Base-by-base conservation (phyloP, 1,140 invertebrate genomes). In the Globodera ellingtonae region DNA sequence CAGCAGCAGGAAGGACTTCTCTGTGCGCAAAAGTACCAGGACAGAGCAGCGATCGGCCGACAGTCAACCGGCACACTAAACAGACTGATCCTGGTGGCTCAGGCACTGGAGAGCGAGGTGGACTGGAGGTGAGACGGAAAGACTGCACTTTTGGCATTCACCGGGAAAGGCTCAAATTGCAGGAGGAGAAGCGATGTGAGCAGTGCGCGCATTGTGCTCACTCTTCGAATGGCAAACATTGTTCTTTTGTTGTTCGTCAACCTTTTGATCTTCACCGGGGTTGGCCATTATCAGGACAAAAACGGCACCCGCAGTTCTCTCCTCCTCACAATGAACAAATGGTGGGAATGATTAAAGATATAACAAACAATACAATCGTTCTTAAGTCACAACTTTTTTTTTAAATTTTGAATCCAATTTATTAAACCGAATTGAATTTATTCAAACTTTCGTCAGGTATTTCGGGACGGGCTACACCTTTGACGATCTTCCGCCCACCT, bases 51-150 rank as follows among this genome's bases (percentile, higher is more conserved):
- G 21, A 24, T 66, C 10, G 62, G 62, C 47, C 44, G 75, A 81
- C 87, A 86, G 59, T 88, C 86, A 2, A 88, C 87, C 15, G 88
- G 88, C 13, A 88, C 87, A 18, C 72, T 88, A 3, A 89, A 88
- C 74, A 76, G 87, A 46, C 78, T 88, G n/a, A 89, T 88, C 21
- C 77, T 88, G 50, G 87, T 88, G 18, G 87, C 87, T 4, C 87
- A 87, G 56, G 87, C 88, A 4, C 59, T 88, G 24, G 87, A 88
- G 73, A 76, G 76, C 13, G 87, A 88, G 72, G 87, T 89, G 15
- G 86, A 89, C 79, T 81, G 79, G 75, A 77, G 75, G 75, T 77
- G 75, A 76, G 56, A 18, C 13, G 13, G 59, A 56, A 24, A 15
- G 74, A 74, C 50, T 6, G 15, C 9, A 6, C 5, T 21, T 59